Evolutionary conservation across 2,888 invertebrate genomes (phyloP).

Genomic region (Fragum fragum): DNA sequence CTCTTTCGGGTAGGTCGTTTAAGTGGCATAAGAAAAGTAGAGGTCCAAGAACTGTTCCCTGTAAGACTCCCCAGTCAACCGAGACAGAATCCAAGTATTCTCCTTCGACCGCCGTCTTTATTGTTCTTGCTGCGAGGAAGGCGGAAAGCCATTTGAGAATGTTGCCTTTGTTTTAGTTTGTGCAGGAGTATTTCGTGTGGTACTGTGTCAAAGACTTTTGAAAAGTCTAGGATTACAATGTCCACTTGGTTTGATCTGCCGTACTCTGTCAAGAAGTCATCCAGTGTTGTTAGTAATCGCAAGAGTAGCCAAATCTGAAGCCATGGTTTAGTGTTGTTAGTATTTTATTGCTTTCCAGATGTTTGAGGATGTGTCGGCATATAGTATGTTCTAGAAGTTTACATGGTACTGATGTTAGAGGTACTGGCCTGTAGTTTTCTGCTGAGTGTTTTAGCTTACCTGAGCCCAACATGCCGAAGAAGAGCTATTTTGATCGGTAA

Average conservation of each 20-base stretch:
- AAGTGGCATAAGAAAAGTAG: neutral
- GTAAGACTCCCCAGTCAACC: neutral
- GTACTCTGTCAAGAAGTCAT: conserved; percentile 25
- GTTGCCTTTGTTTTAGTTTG: conserved; percentile 17
- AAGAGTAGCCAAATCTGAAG: conserved; percentile 27
- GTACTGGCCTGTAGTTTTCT: conserved; percentile 23
- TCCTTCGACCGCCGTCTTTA: conserved; percentile 9
- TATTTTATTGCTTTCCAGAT: conserved; percentile 1
- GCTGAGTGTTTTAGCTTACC: conserved; percentile 9
- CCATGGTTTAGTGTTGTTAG: conserved; percentile 34
- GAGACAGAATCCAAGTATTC: neutral
- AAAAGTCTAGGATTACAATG: conserved; percentile 28
- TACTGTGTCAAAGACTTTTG: conserved; percentile 16
- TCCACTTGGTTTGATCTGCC: conserved; percentile 29
- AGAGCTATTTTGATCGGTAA: too few relatives aligned
- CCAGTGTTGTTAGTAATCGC: conserved; percentile 23
- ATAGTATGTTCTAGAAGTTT: conserved; percentile 39
- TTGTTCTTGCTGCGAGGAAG: neutral
- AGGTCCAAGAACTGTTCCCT: neutral
- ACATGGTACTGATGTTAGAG: conserved; percentile 25
- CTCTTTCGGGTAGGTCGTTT: conserved; percentile 18
- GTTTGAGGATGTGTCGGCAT: neutral
- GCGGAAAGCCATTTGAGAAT: neutral
- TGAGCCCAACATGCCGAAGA: too few relatives aligned
- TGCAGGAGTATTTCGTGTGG: conserved; percentile 18